Base-by-base conservation (phyloP, 2,797 vertebrate genomes). In the Tamandua tetradactyla region DNA sequence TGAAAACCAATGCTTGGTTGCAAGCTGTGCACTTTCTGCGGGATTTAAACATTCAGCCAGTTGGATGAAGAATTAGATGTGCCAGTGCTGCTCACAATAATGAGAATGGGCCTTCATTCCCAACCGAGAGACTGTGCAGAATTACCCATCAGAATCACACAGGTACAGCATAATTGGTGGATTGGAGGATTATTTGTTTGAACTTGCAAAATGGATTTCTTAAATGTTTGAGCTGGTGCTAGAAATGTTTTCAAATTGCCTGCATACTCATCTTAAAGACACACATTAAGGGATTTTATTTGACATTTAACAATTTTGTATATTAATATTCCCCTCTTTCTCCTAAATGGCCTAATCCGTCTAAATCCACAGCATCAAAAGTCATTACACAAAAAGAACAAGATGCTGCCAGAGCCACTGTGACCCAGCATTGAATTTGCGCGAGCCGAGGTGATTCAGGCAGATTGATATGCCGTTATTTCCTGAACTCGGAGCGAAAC, bases 231-330 rank as follows among this genome's bases (percentile, higher is more conserved):
- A 98, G 98, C 97, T 96, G 61, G 93, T 92, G 89, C 95, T 94
- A 92, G 76, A 85, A 91, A 84, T 95, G 93, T 98, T 98, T 97
- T 98, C 96, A 98, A 98, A 98, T 97, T 97, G 90, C 96, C 97
- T 97, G 95, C 97, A 95, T 98, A 93, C 96, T 97, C 96, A 57
- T 93, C 97, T 96, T 98, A 98, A 98, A 98, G 97, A 98, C 95
- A 96, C 94, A 97, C 74, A n/a, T 98, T 98, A 98, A 97, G 95
- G 98, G 98, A 98, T 98, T 98, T 98, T 87, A 97, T 97, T 98
- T 98, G 98, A 98, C 97, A 97, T 98, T 98, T 98, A 98, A 98
- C 98, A 98, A 98, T 98, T 98, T 97, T 98, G 96, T 98, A 96
- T 98, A 98, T 98, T 98, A 98, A 98, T 98, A 98, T 98, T 97